Evolutionary conservation across 1,140 invertebrate species (phyloP).

Genomic region (Sweltsa coloradensis): DNA sequence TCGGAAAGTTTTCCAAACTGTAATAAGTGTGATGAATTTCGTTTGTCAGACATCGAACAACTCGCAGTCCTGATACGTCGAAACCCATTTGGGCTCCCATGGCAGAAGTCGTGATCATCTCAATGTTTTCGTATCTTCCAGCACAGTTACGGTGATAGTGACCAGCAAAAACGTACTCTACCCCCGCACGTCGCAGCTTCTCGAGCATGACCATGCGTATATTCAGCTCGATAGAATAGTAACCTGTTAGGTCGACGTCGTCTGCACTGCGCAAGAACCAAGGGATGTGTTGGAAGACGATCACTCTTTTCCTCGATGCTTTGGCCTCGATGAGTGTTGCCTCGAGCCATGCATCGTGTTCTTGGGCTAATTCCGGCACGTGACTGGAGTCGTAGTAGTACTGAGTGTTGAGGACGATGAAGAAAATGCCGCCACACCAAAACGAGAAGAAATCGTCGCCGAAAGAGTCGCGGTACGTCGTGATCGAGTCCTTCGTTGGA

Average conservation of each 20-base stretch:
- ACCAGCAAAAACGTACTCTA: conserved; percentile 39
- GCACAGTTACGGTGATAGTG: conserved; percentile 42
- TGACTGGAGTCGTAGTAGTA: conserved; percentile 27
- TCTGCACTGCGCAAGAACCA: conserved; percentile 33
- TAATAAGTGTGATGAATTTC: conserved; percentile 29
- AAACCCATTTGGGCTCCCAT: conserved; percentile 35
- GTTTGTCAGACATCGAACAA: conserved; percentile 31
- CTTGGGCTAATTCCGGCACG: conserved; percentile 24
- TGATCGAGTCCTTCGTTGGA: conserved; percentile 31
- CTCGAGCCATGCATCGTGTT: conserved; percentile 35
- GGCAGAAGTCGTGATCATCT: conserved; percentile 38
- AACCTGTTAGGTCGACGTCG: conserved; percentile 27
- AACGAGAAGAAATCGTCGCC: conserved; percentile 45
- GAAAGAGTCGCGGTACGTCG: conserved; percentile 15
- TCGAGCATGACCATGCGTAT: conserved; percentile 29
- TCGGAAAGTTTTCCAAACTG: conserved; percentile 8
- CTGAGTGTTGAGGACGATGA: conserved; percentile 41
- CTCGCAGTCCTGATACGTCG: conserved; percentile 32
- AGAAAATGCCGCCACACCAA: conserved; percentile 37
- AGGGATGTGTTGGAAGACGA: conserved; percentile 44
- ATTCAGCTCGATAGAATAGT: conserved; percentile 32
- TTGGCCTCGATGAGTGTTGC: conserved; percentile 21
- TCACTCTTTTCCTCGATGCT: conserved; percentile 22
- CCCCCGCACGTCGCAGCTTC: conserved; percentile 31
- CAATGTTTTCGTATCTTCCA: conserved; percentile 32